These are phyloP conservation scores for Phaethornis superciliosus DNA, from an alignment of 2,113 vertebrate species.

Conservation along the genomic window DNA sequence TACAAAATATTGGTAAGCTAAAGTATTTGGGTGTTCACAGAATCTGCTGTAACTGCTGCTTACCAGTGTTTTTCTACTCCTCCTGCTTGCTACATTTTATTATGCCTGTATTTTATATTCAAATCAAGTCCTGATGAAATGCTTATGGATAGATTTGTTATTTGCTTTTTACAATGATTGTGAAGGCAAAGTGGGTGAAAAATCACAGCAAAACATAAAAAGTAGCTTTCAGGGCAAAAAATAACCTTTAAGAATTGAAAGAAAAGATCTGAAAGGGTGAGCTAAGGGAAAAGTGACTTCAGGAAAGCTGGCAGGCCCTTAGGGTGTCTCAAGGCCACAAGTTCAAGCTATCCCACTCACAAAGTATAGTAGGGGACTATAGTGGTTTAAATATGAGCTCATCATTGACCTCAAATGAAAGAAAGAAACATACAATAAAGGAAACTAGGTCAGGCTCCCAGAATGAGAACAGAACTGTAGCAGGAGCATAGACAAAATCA, in stretches of 20 bases:
- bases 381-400: conserved; percentile 57
- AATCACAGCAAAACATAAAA: background rate
- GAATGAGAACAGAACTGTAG: conserved; percentile 46
- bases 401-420: conserved; percentile 55
- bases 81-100: background rate
- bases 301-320: background rate
- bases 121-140: background rate
- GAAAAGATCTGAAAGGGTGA: background rate
- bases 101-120: background rate
- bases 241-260: background rate
- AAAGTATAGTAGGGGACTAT: background rate
- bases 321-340: background rate
- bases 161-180: background rate
- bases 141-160: background rate
- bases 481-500: conserved; percentile 22
- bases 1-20: background rate
- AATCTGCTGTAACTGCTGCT: background rate
- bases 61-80: background rate
- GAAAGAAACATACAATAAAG: conserved; percentile 34
- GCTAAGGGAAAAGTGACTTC: background rate
- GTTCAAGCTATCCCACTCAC: conserved; percentile 33
- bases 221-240: background rate
- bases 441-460: conserved; percentile 60
- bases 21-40: background rate
- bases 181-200: background rate